Evolutionary conservation across 1,140 invertebrate species (phyloP), one percentile per base, ranked within the genome.

Genomic region (Atta colombica): DNA sequence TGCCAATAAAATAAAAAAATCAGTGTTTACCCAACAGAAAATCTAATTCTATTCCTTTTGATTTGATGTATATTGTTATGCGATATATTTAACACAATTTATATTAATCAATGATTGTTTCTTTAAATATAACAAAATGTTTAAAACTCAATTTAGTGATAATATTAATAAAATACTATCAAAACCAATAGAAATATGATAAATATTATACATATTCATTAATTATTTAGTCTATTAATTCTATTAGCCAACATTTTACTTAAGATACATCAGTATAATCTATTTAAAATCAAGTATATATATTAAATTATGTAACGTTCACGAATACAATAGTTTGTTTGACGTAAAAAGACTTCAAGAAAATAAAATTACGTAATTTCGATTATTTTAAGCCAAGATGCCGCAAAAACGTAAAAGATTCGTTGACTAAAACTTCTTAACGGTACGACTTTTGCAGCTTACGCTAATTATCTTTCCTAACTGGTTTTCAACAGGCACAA

Each of bases 281-380:
- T 49, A 16, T 28, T 61, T 16, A 45, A 31, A 80, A 51, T 51
- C 16, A 51, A 51, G 10, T 45, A 12, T 51, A 51, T 51, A 51
- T 51, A 51, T 51, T 51, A 16, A 51, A 51, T 51, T 39, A 66
- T 5, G 6, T 35, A 28, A n/a, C 14, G 14, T 80, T 16, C n/a
- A 16, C 4, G 53, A 7, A 63, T 31, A 14, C 1, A 16, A 4
- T 12, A 25, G 6, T 49, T 6, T 18, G 16, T 63, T 51, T 12
- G 6, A n/a, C 31, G 31, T 12, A 39, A 10, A 68, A 28, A n/a
- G 21, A 39, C 5, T 65, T 28, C 1, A 25, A 39, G 61, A 68
- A 78, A 45, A 68, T 80, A 69, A 71, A 82, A 82, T 82, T 82
- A 72, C 31, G 35, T 35, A 72, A 31, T 12, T 58, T 72, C 18